These are phyloP conservation scores for Lissocephala sabroskyi DNA, from an alignment of 2,888 invertebrate species.

Conservation along the genomic window DNA sequence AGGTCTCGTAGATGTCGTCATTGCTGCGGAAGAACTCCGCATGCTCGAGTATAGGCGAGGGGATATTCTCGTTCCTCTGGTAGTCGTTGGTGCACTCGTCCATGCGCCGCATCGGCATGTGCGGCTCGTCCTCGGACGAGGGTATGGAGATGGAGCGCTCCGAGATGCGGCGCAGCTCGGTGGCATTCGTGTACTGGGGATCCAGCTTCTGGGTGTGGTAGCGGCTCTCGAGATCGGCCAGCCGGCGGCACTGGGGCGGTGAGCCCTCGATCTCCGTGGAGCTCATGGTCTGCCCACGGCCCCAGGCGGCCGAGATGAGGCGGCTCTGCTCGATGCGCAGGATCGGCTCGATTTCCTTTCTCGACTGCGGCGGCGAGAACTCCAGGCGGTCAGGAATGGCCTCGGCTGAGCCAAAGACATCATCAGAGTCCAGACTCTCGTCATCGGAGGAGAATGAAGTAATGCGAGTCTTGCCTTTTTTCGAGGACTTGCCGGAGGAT, in stretches of 20 bases:
- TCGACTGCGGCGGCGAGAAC: slow-evolving; percentile 83
- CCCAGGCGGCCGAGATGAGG: slow-evolving; percentile 79
- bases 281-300: slow-evolving; percentile 82
- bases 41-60: slow-evolving; percentile 77
- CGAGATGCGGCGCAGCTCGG: slow-evolving; percentile 80
- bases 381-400: slow-evolving; percentile 81
- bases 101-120: slow-evolving; percentile 75
- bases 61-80: slow-evolving; percentile 76
- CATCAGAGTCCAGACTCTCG: slow-evolving; percentile 84
- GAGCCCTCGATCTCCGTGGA: slow-evolving; percentile 86
- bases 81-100: slow-evolving; percentile 77
- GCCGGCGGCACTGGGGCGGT: slow-evolving; percentile 80
- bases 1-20: slow-evolving; percentile 73
- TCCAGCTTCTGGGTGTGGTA: slow-evolving; percentile 79
- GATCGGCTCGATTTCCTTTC: slow-evolving; percentile 84
- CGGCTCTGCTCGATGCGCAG: slow-evolving; percentile 82
- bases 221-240: slow-evolving; percentile 78
- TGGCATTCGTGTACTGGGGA: slow-evolving; percentile 77
- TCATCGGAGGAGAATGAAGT: slow-evolving; percentile 85
- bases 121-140: slow-evolving; percentile 83
- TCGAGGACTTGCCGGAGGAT: slow-evolving; percentile 76
- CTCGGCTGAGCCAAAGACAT: slow-evolving; percentile 84
- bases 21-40: slow-evolving; percentile 77
- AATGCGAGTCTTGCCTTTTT: slow-evolving; percentile 80
- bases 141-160: slow-evolving; percentile 84